These are phyloP conservation scores for Tautogolabrus adspersus DNA, from an alignment of 2,113 vertebrate species.

Conservation along the genomic window DNA sequence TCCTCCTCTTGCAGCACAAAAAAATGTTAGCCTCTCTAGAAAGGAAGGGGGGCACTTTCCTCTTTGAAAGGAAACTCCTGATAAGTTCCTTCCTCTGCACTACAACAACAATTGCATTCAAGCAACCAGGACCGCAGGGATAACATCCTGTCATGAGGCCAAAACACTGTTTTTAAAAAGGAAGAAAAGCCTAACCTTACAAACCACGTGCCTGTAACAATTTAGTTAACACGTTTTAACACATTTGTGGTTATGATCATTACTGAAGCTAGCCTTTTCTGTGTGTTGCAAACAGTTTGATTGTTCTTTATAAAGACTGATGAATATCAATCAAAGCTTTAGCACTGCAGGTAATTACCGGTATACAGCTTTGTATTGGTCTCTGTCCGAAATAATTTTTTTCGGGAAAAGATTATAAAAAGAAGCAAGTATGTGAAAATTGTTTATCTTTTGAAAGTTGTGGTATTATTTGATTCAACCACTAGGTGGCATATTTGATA, in stretches of 20 bases:
- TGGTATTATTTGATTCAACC: slow-evolving; percentile 7
- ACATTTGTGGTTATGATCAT: too few species aligned
- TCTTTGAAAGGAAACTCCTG: slow-evolving; percentile 81
- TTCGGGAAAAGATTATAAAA: too few species aligned
- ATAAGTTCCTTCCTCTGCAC: slow-evolving; percentile 78
- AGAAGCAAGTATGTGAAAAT: neutral
- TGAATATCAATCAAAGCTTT: neutral
- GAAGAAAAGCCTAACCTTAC: too few species aligned
- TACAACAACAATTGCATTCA: slow-evolving; percentile 74
- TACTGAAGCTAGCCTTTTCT: too few species aligned
- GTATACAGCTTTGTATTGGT: neutral
- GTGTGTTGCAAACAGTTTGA: neutral
- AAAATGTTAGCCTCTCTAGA: slow-evolving; percentile 72
- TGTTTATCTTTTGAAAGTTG: neutral
- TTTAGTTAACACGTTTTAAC: too few species aligned
- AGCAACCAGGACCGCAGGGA: slow-evolving; percentile 64
- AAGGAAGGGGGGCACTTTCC: slow-evolving; percentile 78
- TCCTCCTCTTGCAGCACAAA: slow-evolving; percentile 58
- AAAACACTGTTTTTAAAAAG: slow-evolving; percentile 27
- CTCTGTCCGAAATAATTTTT: neutral
- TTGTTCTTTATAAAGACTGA: neutral
- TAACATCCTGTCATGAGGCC: slow-evolving; percentile 77
- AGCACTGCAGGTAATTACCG: neutral
- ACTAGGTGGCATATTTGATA: slow-evolving; percentile 35
- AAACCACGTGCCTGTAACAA: too few species aligned